Base-by-base conservation (phyloP, 2,888 invertebrate species). In the Euphydryas editha region DNA sequence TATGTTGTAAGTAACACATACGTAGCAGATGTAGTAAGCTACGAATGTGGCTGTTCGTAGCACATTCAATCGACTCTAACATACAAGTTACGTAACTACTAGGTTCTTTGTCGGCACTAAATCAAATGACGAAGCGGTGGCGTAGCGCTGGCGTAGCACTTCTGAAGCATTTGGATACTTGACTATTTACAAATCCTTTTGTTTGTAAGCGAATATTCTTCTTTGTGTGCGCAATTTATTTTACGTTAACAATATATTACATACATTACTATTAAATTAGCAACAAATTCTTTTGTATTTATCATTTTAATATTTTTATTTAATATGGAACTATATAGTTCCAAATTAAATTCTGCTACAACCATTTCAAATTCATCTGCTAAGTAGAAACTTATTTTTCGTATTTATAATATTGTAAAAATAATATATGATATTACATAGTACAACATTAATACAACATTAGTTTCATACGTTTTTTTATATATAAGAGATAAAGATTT, bases 91-190 rank as follows among this genome's bases (percentile, higher is more conserved):
- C 51, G 51, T 63, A 51, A 63, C 58, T 58, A 20, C 44, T 30
- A 44, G 42, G 49, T 57, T 63, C 63, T 63, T 62, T 62, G 57
- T 57, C 58, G 63, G 58, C 51, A 58, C 24, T 58, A 58, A 58
- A 63, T 63, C 63, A 63, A 63, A 63, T 63, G 51, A 49, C 63
- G 58, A 58, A 62, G 62, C 24, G 49, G 24, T 44, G 55, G 55
- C 55, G 55, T 55, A 56, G 56, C 36, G 56, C 56, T 36, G 5
- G 42, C 58, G 58, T 64, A 64, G 63, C 63, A 21, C 58, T 58
- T 36, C n/a, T 44, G 59, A 49, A 59, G 64, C 51, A 54, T 51
- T 58, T 44, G 51, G 58, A 30, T 44, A 64, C 63, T 59, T 63
- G 30, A 36, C 36, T 57, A 63, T 63, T 51, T 58, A 30, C 30